Evolutionary conservation across 2,797 vertebrate genomes (phyloP).

Genomic region (Myotis findleyi): DNA sequence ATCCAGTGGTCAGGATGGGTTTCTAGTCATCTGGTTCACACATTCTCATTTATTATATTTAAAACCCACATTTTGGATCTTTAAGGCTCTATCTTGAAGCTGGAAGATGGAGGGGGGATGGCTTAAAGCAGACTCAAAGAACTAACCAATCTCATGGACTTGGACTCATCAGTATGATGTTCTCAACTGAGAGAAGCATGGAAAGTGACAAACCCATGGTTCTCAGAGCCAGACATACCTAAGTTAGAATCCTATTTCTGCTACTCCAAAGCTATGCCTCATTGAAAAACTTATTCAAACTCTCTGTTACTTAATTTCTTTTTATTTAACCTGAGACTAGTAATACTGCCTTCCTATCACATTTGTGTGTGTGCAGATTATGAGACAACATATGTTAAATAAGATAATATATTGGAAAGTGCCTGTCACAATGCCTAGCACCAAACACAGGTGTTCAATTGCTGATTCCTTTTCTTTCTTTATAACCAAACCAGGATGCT

Average conservation of each 20-base stretch:
- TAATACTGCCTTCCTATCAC: background rate
- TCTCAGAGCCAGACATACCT: background rate
- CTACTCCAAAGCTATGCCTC: background rate
- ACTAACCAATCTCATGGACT: background rate
- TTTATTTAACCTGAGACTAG: background rate
- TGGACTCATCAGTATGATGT: background rate
- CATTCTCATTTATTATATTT: background rate
- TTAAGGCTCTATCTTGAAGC: background rate
- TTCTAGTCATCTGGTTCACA: background rate
- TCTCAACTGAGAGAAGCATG: background rate
- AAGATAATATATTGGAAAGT: conserved; percentile 31
- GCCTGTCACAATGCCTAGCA: background rate
- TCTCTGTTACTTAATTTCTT: conserved; percentile 20
- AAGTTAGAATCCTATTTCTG: background rate
- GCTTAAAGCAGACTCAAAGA: background rate
- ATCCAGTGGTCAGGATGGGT: conserved; percentile 1
- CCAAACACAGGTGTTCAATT: background rate
- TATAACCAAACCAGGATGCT: conserved; percentile 22
- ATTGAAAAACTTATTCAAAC: conserved; percentile 7
- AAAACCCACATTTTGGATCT: background rate
- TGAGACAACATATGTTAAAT: conserved; percentile 41
- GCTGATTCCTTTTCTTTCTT: background rate
- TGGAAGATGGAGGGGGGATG: background rate
- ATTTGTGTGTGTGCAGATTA: background rate
- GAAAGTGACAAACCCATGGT: background rate